phyloP scores from a whole-genome alignment of 2,113 vertebrate species.

The Silurus meridionalis region DNA sequence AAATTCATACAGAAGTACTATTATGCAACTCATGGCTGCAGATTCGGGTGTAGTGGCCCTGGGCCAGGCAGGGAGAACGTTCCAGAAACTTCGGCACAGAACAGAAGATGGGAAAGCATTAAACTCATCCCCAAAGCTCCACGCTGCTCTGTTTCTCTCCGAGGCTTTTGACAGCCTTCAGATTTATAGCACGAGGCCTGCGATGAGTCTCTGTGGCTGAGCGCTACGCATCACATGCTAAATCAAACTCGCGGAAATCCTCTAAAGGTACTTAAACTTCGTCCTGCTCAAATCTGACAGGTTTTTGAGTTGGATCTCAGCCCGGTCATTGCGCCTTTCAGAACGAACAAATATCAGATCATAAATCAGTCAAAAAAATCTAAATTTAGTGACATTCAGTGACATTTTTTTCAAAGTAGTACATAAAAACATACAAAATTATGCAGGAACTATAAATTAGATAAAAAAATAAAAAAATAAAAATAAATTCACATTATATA shows the following conservation, averaged over 20 bases:
- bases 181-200: background rate
- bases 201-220: background rate
- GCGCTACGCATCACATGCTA: background rate
- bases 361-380: too few relatives aligned
- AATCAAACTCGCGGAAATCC: conserved; percentile 12
- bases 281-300: background rate
- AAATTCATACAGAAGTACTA: background rate
- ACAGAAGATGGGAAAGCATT: background rate
- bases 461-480: too few relatives aligned
- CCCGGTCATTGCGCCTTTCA: too few relatives aligned
- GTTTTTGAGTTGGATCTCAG: background rate
- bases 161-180: background rate
- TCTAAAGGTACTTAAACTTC: background rate
- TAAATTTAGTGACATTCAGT: too few relatives aligned
- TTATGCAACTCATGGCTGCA: background rate
- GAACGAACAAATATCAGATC: too few relatives aligned
- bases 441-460: too few relatives aligned
- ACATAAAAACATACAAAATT: too few relatives aligned
- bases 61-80: background rate
- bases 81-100: background rate
- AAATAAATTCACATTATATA: too few relatives aligned
- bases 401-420: too few relatives aligned
- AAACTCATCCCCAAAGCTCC: conserved; percentile 9
- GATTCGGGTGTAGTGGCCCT: background rate
- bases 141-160: background rate